phyloP scores from a whole-genome alignment of 2,113 vertebrate species.

The Astur gentilis region DNA sequence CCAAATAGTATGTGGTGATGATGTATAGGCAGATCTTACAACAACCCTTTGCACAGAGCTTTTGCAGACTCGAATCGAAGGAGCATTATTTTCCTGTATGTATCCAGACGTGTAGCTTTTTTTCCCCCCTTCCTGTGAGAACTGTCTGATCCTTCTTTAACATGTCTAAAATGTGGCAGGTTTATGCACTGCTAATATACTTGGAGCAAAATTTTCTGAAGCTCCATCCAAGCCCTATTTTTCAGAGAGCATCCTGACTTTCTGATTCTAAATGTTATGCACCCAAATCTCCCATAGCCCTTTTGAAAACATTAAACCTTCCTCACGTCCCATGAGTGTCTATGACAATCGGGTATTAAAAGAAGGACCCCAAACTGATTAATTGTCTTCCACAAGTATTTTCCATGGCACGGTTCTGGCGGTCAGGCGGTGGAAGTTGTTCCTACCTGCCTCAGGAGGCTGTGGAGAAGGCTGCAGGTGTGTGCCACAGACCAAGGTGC shows the following conservation, averaged over 20 bases:
- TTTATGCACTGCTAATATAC: neutral
- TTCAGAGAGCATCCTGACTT: neutral
- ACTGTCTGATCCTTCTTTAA: neutral
- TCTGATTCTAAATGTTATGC: neutral
- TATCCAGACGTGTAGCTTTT: too few species aligned
- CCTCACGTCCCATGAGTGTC: rapidly evolving
- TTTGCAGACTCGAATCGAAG: neutral
- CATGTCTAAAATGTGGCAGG: neutral
- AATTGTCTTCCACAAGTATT: rapidly evolving
- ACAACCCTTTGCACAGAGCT: neutral
- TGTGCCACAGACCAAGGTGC: too few species aligned
- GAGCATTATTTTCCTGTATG: neutral
- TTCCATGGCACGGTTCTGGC: rapidly evolving
- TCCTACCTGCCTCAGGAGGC: too few species aligned
- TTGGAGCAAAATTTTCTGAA: neutral
- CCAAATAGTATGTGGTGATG: too few species aligned
- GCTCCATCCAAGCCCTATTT: rapidly evolving
- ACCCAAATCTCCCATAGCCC: neutral
- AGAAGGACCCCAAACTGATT: neutral
- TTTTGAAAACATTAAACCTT: neutral
- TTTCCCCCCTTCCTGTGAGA: neutral
- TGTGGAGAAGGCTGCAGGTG: neutral
- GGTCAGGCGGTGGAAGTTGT: rapidly evolving
- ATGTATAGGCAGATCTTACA: neutral
- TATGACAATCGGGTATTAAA: neutral